Conservation (phyloP, 2,113 vertebrate species). For the Morone chrysops region DNA sequence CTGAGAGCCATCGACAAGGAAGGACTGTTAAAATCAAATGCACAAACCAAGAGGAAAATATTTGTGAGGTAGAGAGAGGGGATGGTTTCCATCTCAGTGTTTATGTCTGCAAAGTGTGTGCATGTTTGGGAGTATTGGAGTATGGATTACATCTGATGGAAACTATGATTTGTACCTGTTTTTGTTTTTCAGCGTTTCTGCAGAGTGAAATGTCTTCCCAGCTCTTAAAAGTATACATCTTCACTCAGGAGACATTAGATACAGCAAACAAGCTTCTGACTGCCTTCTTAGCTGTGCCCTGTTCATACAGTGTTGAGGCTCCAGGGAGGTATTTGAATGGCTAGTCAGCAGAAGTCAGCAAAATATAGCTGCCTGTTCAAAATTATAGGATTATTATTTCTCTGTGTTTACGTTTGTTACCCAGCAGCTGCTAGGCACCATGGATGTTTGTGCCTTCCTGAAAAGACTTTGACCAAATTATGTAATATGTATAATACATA, state of each 20-base stretch:
- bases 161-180: background rate
- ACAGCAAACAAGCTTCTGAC: background rate
- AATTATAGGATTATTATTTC: background rate
- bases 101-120: conserved; percentile 7
- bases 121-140: background rate
- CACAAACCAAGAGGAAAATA: background rate
- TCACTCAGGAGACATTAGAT: conserved; percentile 1
- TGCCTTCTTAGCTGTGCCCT: background rate
- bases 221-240: background rate
- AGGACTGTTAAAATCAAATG: background rate
- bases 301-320: background rate
- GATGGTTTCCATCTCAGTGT: conserved; percentile 33
- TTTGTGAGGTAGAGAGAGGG: conserved; percentile 4
- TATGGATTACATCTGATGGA: background rate
- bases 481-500: background rate
- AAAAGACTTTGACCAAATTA: background rate
- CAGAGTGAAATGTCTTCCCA: background rate
- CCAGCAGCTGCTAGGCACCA: background rate
- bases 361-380: conserved; percentile 13
- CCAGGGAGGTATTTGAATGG: conserved; percentile 20
- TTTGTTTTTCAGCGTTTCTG: background rate
- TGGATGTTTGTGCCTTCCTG: background rate
- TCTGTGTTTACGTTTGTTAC: background rate
- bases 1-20: background rate
- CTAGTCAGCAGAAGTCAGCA: conserved; percentile 22